These are phyloP conservation scores for Andrena trimmerana DNA, from an alignment of 2,888 invertebrate species.

Conservation along the genomic window DNA sequence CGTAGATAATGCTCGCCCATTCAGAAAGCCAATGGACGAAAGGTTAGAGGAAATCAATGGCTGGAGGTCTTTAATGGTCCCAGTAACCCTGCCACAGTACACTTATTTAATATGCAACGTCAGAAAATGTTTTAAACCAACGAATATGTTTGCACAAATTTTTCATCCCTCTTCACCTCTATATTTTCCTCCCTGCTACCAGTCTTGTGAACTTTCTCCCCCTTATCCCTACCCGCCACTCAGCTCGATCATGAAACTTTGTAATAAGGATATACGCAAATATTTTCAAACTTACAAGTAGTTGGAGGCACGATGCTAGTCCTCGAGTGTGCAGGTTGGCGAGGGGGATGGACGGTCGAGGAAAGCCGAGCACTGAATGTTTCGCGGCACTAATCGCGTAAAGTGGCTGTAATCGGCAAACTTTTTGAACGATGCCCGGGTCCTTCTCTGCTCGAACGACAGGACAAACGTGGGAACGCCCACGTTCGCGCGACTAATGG, in stretches of 20 bases:
- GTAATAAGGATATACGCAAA: constrained; percentile 65
- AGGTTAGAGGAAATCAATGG: too few relatives aligned
- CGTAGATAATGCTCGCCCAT: too few relatives aligned
- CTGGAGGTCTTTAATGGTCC: neutral
- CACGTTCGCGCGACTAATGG: constrained; percentile 72
- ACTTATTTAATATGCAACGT: neutral
- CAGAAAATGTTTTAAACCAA: neutral
- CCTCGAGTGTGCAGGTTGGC: constrained; percentile 19
- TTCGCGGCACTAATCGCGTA: constrained; percentile 67
- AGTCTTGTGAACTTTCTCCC: constrained; percentile 33
- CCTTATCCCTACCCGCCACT: constrained; percentile 7
- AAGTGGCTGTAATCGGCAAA: constrained; percentile 74
- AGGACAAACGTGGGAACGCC: constrained; percentile 69
- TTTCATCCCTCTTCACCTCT: constrained; percentile 4
- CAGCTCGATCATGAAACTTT: constrained; percentile 48
- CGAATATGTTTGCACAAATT: constrained; percentile 1
- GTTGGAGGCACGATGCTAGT: constrained; percentile 38
- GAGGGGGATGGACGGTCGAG: neutral
- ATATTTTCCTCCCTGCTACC: constrained; percentile 8
- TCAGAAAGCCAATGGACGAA: too few relatives aligned
- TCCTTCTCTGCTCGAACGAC: constrained; percentile 39
- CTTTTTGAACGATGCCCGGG: constrained; percentile 70
- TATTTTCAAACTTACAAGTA: constrained; percentile 55
- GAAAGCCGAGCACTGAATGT: constrained; percentile 44
- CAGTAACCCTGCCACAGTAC: neutral